Conservation (phyloP, 2,797 vertebrate species). For the Sebastes alutus region DNA sequence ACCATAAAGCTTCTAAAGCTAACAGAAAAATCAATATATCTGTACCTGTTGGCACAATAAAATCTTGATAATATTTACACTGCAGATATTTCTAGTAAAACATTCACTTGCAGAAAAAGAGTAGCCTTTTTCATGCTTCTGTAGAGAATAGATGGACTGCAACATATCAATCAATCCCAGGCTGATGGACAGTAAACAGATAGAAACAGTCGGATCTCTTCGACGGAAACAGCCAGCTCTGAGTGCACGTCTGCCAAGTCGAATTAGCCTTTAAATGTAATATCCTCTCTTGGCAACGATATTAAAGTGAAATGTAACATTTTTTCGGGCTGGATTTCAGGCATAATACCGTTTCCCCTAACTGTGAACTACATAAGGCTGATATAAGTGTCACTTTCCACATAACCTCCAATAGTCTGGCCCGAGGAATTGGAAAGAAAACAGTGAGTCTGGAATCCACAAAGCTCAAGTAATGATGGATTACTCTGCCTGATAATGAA, state of each 20-base stretch:
- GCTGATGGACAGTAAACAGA: constrained; percentile 16
- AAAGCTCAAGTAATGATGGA: constrained; percentile 54
- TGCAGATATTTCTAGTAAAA: background rate
- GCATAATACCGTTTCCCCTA: constrained; percentile 49
- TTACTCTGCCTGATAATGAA: constrained; percentile 65
- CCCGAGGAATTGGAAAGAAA: constrained; percentile 60
- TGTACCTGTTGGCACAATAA: background rate
- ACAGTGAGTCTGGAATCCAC: constrained; percentile 51
- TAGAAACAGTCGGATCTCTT: constrained; percentile 23
- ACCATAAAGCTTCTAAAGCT: background rate
- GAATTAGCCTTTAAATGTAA: constrained; percentile 51
- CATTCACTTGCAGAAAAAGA: background rate
- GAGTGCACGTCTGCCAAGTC: constrained; percentile 44
- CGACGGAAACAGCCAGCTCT: constrained; percentile 27
- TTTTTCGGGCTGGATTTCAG: constrained; percentile 53
- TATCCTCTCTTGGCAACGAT: constrained; percentile 59
- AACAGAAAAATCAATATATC: background rate
- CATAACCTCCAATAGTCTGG: constrained; percentile 58
- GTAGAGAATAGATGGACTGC: constrained; percentile 6
- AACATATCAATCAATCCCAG: constrained; percentile 17
- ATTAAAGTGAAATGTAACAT: constrained; percentile 46
- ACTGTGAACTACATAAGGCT: constrained; percentile 55
- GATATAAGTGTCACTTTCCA: constrained; percentile 72
- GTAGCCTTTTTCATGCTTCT: background rate
- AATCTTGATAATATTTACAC: constrained; percentile 11